Evolutionary conservation across 2,113 vertebrate species (phyloP).

Genomic region (Silurus asotus): DNA sequence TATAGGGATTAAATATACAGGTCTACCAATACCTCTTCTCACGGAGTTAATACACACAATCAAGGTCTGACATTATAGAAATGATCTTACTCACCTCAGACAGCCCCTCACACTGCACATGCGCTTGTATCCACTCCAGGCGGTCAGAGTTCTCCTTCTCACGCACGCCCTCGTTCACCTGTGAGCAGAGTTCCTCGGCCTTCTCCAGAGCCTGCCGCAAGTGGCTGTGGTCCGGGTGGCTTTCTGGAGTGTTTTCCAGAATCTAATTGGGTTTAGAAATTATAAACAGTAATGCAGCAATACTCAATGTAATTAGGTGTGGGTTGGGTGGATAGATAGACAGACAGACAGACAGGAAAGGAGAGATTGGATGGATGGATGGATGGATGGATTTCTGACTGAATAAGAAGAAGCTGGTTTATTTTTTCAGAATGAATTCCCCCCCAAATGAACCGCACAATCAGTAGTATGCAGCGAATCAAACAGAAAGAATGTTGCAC

Average conservation of each 20-base stretch:
- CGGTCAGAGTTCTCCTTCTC: constrained; percentile 98
- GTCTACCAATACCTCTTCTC: neutral
- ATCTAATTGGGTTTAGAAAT: constrained; percentile 72
- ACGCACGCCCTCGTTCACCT: constrained; percentile 96
- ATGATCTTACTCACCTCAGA: constrained; percentile 81
- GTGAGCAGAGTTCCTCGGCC: constrained; percentile 95
- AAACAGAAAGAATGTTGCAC: neutral
- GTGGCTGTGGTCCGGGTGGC: constrained; percentile 94
- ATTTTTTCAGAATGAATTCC: neutral
- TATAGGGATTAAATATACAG: neutral
- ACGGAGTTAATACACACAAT: neutral
- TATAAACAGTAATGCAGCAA: neutral
- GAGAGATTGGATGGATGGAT: too few species aligned
- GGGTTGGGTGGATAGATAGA: too few species aligned
- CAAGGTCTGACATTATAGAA: neutral
- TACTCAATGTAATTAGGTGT: neutral
- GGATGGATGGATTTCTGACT: too few species aligned
- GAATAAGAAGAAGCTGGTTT: neutral
- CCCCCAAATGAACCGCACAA: neutral
- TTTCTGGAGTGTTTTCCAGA: constrained; percentile 94
- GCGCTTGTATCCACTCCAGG: constrained; percentile 98
- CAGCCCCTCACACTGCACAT: constrained; percentile 94
- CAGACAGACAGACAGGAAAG: too few species aligned
- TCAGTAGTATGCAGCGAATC: neutral
- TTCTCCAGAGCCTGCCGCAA: constrained; percentile 94